phyloP scores from a whole-genome alignment of 2,113 vertebrate species.

The Siniperca knerii region DNA sequence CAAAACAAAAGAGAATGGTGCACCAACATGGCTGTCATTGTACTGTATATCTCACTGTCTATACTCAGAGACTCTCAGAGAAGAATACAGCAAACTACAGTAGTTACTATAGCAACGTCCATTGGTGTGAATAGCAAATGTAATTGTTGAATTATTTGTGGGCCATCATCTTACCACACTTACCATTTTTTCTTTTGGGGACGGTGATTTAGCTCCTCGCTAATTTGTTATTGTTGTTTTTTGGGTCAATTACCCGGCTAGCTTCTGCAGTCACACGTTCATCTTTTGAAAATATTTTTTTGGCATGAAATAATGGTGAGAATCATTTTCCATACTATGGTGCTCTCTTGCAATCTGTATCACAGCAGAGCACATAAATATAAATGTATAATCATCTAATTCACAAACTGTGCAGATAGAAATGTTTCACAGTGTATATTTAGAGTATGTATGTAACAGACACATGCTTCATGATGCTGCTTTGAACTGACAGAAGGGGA shows the following conservation, averaged over 20 bases:
- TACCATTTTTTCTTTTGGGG: constrained; percentile 14
- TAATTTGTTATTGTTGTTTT: not conserved
- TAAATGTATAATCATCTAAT: constrained; percentile 74
- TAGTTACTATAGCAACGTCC: constrained; percentile 57
- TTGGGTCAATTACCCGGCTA: not conserved
- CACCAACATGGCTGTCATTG: constrained; percentile 59
- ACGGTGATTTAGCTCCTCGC: constrained; percentile 14
- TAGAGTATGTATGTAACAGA: constrained; percentile 71
- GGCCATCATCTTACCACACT: constrained; percentile 21
- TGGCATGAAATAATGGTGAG: constrained; percentile 46
- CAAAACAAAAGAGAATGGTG: constrained; percentile 69
- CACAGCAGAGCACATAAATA: constrained; percentile 71
- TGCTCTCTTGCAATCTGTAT: constrained; percentile 71
- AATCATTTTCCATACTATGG: constrained; percentile 37
- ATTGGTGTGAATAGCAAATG: constrained; percentile 62
- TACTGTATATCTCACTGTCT: constrained; percentile 69
- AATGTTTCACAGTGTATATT: constrained; percentile 73
- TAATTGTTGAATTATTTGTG: constrained; percentile 50
- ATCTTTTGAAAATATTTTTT: constrained; percentile 27
- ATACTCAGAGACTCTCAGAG: constrained; percentile 53
- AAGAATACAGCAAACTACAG: constrained; percentile 45
- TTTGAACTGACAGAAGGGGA: constrained; percentile 57
- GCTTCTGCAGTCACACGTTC: constrained; percentile 31
- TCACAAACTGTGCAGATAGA: constrained; percentile 74
- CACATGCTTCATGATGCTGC: constrained; percentile 70